Conservation (phyloP, 2,113 vertebrate species). For the Gymnogyps californianus region DNA sequence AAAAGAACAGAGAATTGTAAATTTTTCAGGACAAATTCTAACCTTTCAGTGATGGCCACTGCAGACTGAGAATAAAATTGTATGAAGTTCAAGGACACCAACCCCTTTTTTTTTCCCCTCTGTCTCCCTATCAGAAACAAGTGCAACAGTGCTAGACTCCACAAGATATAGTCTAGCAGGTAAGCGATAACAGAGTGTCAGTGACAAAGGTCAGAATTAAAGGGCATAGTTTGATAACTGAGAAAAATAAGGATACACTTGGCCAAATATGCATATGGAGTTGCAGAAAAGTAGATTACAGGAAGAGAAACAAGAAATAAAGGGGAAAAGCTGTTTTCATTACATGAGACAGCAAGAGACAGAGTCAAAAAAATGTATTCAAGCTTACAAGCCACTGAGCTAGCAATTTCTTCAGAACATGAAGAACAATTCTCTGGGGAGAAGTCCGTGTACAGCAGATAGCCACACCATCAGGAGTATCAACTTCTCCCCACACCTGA, state of each 20-base stretch:
- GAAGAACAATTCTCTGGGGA: constrained; percentile 10
- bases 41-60: background rate
- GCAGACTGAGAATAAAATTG: background rate
- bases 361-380: background rate
- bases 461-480: constrained; percentile 21
- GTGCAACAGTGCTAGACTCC: background rate
- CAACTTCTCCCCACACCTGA: constrained; percentile 50
- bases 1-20: background rate
- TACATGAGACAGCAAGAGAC: background rate
- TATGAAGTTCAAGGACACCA: background rate
- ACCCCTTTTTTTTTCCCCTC: background rate
- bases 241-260: background rate
- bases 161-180: background rate
- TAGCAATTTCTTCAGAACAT: background rate
- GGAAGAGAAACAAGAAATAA: background rate
- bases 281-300: background rate
- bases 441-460: background rate
- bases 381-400: background rate
- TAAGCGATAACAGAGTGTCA: background rate
- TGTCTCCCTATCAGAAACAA: background rate
- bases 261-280: background rate
- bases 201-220: constrained; percentile 47
- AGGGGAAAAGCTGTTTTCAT: background rate
- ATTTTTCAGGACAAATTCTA: background rate
- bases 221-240: background rate